These are phyloP conservation scores for Rhodophaea formosa DNA, from an alignment of 2,888 invertebrate genomes.

Conservation along the genomic window DNA sequence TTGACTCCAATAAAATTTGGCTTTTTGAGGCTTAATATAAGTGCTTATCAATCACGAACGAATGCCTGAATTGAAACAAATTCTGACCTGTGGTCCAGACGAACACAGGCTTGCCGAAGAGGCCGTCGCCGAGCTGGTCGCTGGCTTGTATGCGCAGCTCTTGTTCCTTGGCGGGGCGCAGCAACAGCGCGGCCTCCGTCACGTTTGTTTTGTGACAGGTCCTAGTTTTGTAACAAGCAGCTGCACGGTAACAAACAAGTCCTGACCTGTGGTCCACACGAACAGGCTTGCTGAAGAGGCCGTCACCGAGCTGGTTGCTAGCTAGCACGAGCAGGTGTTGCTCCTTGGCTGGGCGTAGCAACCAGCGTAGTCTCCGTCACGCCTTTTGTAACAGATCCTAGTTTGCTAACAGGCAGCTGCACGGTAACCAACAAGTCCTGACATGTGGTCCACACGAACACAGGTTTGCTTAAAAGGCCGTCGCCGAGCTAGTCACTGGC, in stretches of 20 bases:
- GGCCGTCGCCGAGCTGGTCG: conserved; percentile 91
- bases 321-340: conserved; percentile 96
- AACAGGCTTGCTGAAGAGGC: conserved; percentile 93
- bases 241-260: no score
- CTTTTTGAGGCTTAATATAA: no score
- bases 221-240: no score
- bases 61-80: no score
- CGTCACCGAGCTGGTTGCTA: conserved; percentile 91
- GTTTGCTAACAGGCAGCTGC: no score
- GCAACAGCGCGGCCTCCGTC: conserved; percentile 89
- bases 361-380: conserved; percentile 89
- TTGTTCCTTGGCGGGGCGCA: conserved; percentile 89
- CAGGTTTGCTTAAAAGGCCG: conserved; percentile 93
- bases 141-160: conserved; percentile 95
- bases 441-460: conserved; percentile 88
- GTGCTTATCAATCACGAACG: no score
- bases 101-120: conserved; percentile 91
- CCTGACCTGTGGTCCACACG: conserved; percentile 84
- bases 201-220: conserved; percentile 85
- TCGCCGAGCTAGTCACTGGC: conserved; percentile 92
- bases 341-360: conserved; percentile 86
- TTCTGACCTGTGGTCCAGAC: conserved; percentile 84
- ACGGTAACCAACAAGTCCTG: no score
- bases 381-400: no score
- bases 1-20: no score